phyloP scores from a whole-genome alignment of 2,797 vertebrate genomes.

The Eutrigla gurnardus region DNA sequence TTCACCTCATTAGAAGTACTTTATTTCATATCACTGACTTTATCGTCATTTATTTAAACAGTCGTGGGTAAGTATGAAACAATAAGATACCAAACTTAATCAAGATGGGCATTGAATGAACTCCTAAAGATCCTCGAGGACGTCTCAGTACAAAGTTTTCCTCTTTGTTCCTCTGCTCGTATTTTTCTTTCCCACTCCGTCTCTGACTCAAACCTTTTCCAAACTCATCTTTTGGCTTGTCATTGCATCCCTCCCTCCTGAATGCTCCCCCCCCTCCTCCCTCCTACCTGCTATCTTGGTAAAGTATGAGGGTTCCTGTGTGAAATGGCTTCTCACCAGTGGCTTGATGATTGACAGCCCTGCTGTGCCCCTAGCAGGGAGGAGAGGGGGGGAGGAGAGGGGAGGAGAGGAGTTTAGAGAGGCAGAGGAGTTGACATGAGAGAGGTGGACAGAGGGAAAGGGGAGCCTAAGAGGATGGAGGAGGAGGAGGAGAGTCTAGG shows the following conservation, averaged over 20 bases:
- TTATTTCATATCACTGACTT: background rate
- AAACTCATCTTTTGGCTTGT: constrained; percentile 55
- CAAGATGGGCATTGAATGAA: background rate
- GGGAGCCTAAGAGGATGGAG: constrained; percentile 22
- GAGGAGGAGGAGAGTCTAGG: constrained; percentile 37
- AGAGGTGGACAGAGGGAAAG: constrained; percentile 30
- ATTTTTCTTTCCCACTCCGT: constrained; percentile 14
- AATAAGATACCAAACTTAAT: background rate
- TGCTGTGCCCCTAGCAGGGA: constrained; percentile 42
- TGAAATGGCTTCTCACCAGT: constrained; percentile 66
- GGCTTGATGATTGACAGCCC: constrained; percentile 72
- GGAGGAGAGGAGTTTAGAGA: constrained; percentile 36
- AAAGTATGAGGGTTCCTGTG: constrained; percentile 58
- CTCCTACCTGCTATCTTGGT: constrained; percentile 42
- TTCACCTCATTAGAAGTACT: constrained; percentile 3
- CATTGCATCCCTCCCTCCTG: constrained; percentile 31
- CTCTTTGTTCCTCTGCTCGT: background rate
- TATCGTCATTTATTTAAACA: background rate
- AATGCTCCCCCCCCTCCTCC: background rate
- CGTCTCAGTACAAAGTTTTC: constrained; percentile 2
- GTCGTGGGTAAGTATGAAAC: background rate
- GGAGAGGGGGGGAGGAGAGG: background rate
- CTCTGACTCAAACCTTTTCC: constrained; percentile 27
- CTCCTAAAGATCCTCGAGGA: background rate
- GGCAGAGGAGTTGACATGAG: constrained; percentile 34